Conservation (phyloP, 2,113 vertebrate species). For the Salvelinus sp. region DNA sequence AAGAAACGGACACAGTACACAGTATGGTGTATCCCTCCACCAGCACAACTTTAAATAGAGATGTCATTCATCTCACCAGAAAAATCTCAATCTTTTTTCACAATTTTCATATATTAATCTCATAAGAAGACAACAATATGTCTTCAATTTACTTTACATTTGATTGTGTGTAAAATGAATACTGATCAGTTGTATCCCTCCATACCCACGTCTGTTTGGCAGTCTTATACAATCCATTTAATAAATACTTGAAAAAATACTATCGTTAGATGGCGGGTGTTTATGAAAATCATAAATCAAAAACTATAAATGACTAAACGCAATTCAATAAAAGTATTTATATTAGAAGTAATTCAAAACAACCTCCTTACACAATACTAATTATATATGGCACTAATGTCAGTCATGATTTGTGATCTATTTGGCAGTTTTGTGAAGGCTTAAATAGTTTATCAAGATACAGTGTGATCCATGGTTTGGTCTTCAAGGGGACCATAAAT, state of each 20-base stretch:
- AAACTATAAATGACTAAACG: background rate
- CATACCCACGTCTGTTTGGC: slow-evolving; percentile 11
- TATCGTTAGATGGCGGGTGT: background rate
- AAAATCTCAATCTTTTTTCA: too few relatives aligned
- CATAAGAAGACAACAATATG: slow-evolving; percentile 12
- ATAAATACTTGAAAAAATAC: slow-evolving; percentile 27
- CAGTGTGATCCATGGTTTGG: slow-evolving; percentile 25
- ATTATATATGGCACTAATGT: slow-evolving; percentile 1
- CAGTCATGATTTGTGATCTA: slow-evolving; percentile 8
- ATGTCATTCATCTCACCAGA: too few relatives aligned
- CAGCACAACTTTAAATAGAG: slow-evolving; percentile 27
- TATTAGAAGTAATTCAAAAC: slow-evolving; percentile 21
- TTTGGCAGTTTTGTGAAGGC: slow-evolving; percentile 30
- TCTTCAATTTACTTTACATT: background rate
- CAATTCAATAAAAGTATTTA: background rate
- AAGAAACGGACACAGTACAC: slow-evolving; percentile 17
- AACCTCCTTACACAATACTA: slow-evolving; percentile 7
- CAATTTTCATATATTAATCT: too few relatives aligned
- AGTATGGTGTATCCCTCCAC: slow-evolving; percentile 40
- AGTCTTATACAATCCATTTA: slow-evolving; percentile 28
- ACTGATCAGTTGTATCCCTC: slow-evolving; percentile 29
- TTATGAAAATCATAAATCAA: background rate
- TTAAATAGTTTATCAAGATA: slow-evolving; percentile 2
- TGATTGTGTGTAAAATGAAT: slow-evolving; percentile 44
- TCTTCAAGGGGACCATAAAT: slow-evolving; percentile 37